Evolutionary conservation across 2,113 vertebrate species (phyloP).

Genomic region (Tautogolabrus adspersus): DNA sequence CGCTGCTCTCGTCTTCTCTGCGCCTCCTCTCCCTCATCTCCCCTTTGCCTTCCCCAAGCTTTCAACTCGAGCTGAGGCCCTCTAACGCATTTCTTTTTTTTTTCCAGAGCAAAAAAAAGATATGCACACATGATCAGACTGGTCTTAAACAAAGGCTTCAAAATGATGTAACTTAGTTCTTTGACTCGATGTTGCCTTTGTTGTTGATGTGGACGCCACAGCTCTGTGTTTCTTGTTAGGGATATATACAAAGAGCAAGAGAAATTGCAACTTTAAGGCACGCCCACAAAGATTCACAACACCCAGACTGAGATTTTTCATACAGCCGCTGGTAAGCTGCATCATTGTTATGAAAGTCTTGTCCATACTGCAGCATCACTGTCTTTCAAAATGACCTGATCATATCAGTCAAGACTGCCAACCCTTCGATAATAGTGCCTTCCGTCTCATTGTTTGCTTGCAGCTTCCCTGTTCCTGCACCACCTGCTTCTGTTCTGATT

Average conservation of each 20-base stretch:
- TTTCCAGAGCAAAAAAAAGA: background rate
- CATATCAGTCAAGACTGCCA: constrained; percentile 17
- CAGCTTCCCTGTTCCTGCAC: constrained; percentile 7
- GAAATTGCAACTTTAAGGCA: constrained; percentile 37
- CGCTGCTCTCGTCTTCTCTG: constrained; percentile 48
- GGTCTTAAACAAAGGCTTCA: constrained; percentile 62
- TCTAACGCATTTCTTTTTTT: constrained; percentile 14
- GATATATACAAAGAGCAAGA: constrained; percentile 30
- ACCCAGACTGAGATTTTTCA: background rate
- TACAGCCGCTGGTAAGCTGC: background rate
- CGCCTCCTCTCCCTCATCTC: constrained; percentile 26
- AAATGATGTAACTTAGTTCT: constrained; percentile 68
- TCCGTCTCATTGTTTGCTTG: constrained; percentile 26
- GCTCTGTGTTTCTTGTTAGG: constrained; percentile 43
- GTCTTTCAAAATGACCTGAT: constrained; percentile 18
- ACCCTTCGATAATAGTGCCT: constrained; percentile 17
- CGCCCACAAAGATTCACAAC: constrained; percentile 6
- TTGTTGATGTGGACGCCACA: constrained; percentile 36
- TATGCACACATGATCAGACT: constrained; percentile 49
- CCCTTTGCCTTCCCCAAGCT: constrained; percentile 42
- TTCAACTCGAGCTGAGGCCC: constrained; percentile 67
- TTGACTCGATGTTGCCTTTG: constrained; percentile 55
- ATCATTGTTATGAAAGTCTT: background rate
- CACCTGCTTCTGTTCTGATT: constrained; percentile 23
- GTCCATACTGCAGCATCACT: background rate